Conservation (phyloP, 1,140 invertebrate genomes). For the Venustaconcha ellipsiformis region DNA sequence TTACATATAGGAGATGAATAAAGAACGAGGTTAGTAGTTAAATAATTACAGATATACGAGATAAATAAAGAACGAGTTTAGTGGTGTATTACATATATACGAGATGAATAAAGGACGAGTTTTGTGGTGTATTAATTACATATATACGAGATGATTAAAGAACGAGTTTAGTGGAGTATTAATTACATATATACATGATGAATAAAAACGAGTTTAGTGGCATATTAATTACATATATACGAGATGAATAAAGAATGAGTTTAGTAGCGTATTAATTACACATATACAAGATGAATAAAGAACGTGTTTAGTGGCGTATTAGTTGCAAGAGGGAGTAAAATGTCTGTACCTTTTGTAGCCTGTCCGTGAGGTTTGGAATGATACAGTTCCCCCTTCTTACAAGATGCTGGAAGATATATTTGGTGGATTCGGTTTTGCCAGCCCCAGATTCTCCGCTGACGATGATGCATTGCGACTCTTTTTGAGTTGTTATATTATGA, state of each 20-base stretch:
- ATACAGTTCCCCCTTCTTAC: slow-evolving; percentile 3
- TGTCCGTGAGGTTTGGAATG: slow-evolving; percentile 5
- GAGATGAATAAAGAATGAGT: neutral
- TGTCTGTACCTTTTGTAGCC: slow-evolving; percentile 11
- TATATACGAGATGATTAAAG: neutral
- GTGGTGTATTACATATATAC: neutral
- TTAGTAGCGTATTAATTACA: neutral
- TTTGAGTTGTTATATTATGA: slow-evolving; percentile 85
- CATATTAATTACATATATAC: neutral
- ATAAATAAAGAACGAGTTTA: neutral
- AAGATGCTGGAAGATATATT: slow-evolving; percentile 42
- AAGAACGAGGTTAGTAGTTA: neutral
- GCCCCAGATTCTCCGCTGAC: slow-evolving; percentile 90
- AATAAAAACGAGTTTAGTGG: neutral
- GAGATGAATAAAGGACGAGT: neutral
- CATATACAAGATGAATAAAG: no score
- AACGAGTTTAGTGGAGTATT: neutral
- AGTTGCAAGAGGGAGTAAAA: neutral
- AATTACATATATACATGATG: neutral
- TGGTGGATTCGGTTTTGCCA: slow-evolving; percentile 89
- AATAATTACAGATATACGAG: neutral
- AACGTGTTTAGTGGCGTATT: neutral
- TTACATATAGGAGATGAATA: neutral
- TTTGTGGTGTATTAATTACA: neutral
- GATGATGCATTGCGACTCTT: slow-evolving; percentile 42